Percentiles rank a stretch among this genome's conserved stretches.
These are phyloP conservation scores for Dastarcus helophoroides DNA, from an alignment of 2,888 invertebrate species.

Conservation along the genomic window DNA sequence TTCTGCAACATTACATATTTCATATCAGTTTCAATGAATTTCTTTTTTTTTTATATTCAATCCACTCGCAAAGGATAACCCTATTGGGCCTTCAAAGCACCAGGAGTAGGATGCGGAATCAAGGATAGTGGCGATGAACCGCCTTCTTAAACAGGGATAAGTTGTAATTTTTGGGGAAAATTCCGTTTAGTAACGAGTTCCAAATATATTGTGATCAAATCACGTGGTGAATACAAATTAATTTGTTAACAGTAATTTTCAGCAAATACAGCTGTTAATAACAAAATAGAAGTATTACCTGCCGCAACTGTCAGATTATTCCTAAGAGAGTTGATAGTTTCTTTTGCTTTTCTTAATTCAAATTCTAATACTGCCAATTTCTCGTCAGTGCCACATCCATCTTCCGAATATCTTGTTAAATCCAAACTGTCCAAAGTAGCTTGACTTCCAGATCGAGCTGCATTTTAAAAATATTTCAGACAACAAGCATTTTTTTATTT, in stretches of 20 bases:
- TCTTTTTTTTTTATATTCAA: too few relatives aligned
- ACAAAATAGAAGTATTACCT: constrained; percentile 41
- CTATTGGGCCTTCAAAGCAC: too few relatives aligned
- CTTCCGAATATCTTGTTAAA: constrained; percentile 76
- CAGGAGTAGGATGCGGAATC: too few relatives aligned
- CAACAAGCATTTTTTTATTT: background rate
- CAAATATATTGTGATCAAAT: too few relatives aligned
- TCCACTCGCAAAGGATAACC: too few relatives aligned
- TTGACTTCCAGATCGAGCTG: constrained; percentile 72
- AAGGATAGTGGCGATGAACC: too few relatives aligned
- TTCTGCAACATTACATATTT: constrained; percentile 30
- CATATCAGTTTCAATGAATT: background rate
- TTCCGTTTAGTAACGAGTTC: too few relatives aligned
- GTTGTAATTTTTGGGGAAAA: too few relatives aligned
- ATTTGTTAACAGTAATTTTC: background rate
- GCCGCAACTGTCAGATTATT: constrained; percentile 72
- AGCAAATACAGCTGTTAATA: background rate
- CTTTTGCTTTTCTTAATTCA: constrained; percentile 75
- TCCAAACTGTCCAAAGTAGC: constrained; percentile 80
- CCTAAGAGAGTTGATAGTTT: constrained; percentile 70
- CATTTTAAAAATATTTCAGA: constrained; percentile 17
- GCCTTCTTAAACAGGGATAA: too few relatives aligned
- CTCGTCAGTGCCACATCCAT: constrained; percentile 72
- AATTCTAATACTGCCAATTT: constrained; percentile 76
- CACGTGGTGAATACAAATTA: too few relatives aligned